A percentile compares a stretch with the other conserved stretches of the same genome.
Conservation (phyloP, 1,140 invertebrate genomes). For the Holcopasites calliopsidis region DNA sequence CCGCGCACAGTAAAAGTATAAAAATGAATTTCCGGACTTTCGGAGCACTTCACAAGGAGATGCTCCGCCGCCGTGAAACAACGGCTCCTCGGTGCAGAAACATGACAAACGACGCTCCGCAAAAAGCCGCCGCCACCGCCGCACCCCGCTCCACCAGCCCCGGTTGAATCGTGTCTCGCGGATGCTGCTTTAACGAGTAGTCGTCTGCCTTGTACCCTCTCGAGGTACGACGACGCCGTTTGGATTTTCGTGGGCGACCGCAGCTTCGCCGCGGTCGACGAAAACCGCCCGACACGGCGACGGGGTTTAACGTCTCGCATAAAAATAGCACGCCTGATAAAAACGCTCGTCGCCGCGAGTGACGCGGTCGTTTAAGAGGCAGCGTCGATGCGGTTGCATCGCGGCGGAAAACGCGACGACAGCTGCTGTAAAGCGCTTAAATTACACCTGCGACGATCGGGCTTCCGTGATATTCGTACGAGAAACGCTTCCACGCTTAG, state of each 20-base stretch:
- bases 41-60: not conserved
- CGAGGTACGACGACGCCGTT: not conserved
- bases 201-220: not conserved
- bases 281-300: not conserved
- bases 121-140: no score
- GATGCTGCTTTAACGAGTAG: slow-evolving; percentile 23
- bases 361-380: not conserved
- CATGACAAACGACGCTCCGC: slow-evolving; percentile 33
- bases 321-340: slow-evolving; percentile 27
- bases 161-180: not conserved
- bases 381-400: not conserved
- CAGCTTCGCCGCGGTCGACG: not conserved
- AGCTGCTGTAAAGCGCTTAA: slow-evolving; percentile 5
- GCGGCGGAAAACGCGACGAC: slow-evolving; percentile 12
- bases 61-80: slow-evolving; percentile 1
- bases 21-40: slow-evolving; percentile 47
- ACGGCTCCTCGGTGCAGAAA: not conserved
- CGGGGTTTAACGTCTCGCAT: not conserved
- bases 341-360: not conserved
- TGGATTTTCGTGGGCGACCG: no score
- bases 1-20: slow-evolving; percentile 9
- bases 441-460: slow-evolving; percentile 14
- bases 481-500: not conserved
- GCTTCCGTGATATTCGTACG: not conserved
- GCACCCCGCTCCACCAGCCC: no score